Percentiles rank a stretch among this genome's conserved stretches.
These are phyloP conservation scores for Limonius californicus DNA, from an alignment of 1,140 invertebrate genomes.

Conservation along the genomic window DNA sequence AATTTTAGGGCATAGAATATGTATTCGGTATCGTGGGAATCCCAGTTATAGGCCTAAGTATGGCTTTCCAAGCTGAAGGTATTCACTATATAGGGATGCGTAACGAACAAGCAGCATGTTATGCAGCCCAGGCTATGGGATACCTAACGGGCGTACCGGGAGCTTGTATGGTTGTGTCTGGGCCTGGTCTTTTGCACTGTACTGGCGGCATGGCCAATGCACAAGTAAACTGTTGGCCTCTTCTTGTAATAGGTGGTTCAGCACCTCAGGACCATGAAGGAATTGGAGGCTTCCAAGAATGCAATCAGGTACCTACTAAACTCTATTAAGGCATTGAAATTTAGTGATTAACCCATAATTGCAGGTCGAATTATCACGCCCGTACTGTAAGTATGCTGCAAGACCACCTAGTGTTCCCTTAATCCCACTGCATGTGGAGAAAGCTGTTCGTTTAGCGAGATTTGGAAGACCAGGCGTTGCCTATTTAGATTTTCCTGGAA, in stretches of 20 bases:
- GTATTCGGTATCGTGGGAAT: slow-evolving; percentile 96
- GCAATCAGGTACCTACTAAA: slow-evolving; percentile 75
- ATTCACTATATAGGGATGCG: slow-evolving; percentile 93
- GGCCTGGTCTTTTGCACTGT: slow-evolving; percentile 90
- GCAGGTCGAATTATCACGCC: slow-evolving; percentile 73
- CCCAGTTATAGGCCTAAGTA: slow-evolving; percentile 87
- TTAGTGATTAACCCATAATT: neutral
- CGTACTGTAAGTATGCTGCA: slow-evolving; percentile 87
- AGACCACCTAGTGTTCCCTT: slow-evolving; percentile 75
- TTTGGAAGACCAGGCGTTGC: slow-evolving; percentile 85
- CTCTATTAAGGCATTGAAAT: neutral
- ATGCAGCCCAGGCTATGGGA: slow-evolving; percentile 93
- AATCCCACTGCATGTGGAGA: slow-evolving; percentile 90
- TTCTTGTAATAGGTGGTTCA: slow-evolving; percentile 88
- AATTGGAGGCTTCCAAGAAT: slow-evolving; percentile 95
- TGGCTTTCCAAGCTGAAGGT: slow-evolving; percentile 81
- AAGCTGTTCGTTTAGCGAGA: slow-evolving; percentile 77
- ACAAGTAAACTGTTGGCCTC: slow-evolving; percentile 92
- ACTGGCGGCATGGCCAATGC: slow-evolving; percentile 95
- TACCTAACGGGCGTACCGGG: slow-evolving; percentile 83
- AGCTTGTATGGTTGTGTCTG: slow-evolving; percentile 90
- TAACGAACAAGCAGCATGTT: slow-evolving; percentile 95
- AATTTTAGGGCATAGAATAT: slow-evolving; percentile 86
- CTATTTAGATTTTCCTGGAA: slow-evolving; percentile 90
- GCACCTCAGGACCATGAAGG: slow-evolving; percentile 88